Evolutionary conservation across 2,797 vertebrate genomes (phyloP).

Genomic region (Meriones psammophilus): DNA sequence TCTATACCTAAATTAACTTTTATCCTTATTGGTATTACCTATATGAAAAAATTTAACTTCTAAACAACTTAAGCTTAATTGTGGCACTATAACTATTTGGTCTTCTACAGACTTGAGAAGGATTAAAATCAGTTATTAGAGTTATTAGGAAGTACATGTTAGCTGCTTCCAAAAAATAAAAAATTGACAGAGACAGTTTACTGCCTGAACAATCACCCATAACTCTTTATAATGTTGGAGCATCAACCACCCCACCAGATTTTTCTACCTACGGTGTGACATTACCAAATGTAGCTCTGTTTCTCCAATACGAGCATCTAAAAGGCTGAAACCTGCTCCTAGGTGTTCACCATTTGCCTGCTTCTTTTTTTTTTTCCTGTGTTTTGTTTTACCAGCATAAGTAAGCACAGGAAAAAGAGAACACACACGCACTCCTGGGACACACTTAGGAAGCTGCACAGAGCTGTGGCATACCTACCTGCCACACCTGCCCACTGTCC

Average conservation of each 20-base stretch:
- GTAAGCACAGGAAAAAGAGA: slow-evolving; percentile 37
- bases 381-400: neutral
- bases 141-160: too few species aligned
- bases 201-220: too few species aligned
- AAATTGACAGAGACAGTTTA: too few species aligned
- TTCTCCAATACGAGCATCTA: neutral
- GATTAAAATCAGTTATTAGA: too few species aligned
- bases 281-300: neutral
- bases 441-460: neutral
- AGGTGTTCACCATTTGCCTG: neutral
- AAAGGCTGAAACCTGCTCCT: neutral
- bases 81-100: too few species aligned
- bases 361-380: slow-evolving; percentile 17
- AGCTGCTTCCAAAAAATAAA: too few species aligned
- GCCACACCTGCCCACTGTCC: slow-evolving; percentile 99
- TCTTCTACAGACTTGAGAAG: too few species aligned
- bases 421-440: neutral
- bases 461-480: slow-evolving; percentile 88
- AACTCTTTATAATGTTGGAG: too few species aligned
- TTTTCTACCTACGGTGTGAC: neutral
- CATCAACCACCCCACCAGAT: neutral
- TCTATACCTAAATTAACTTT: too few species aligned
- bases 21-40: too few species aligned
- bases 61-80: too few species aligned
- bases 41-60: too few species aligned